phyloP scores from a whole-genome alignment of 2,797 vertebrate genomes.

The Loriculus beryllinus region DNA sequence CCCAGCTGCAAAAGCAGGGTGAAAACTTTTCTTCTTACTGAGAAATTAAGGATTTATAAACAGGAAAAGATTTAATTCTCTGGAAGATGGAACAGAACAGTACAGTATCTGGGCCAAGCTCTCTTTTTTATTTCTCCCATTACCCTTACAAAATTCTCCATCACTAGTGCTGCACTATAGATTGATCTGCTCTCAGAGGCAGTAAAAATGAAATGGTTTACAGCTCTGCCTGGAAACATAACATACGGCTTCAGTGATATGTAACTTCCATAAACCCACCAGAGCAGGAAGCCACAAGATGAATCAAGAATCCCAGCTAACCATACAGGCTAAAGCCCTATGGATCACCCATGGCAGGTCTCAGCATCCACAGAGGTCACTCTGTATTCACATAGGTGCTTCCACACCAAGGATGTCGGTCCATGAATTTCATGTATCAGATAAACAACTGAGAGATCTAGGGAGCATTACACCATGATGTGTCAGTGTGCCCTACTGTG shows the following conservation, averaged over 20 bases:
- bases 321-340: neutral
- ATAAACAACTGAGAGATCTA: neutral
- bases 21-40: neutral
- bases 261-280: conserved; percentile 43
- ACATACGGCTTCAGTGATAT: conserved; percentile 28
- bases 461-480: neutral
- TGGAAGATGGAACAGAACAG: neutral
- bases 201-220: conserved; percentile 51
- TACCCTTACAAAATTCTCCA: conserved; percentile 32
- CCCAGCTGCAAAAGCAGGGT: neutral
- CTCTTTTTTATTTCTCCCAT: conserved; percentile 8
- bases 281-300: conserved; percentile 20
- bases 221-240: conserved; percentile 50
- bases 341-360: neutral
- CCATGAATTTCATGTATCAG: neutral
- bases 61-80: neutral
- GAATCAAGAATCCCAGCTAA: neutral
- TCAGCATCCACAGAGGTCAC: neutral
- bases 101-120: neutral
- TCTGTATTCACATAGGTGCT: neutral
- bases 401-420: neutral
- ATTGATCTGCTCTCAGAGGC: conserved; percentile 38
- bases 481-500: neutral
- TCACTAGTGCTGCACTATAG: neutral
- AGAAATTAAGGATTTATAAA: conserved; percentile 36